Percentiles rank a stretch among this genome's conserved stretches.
phyloP scores from a whole-genome alignment of 92 coral and sea anemone genomes.

The Actinernus sp. region DNA sequence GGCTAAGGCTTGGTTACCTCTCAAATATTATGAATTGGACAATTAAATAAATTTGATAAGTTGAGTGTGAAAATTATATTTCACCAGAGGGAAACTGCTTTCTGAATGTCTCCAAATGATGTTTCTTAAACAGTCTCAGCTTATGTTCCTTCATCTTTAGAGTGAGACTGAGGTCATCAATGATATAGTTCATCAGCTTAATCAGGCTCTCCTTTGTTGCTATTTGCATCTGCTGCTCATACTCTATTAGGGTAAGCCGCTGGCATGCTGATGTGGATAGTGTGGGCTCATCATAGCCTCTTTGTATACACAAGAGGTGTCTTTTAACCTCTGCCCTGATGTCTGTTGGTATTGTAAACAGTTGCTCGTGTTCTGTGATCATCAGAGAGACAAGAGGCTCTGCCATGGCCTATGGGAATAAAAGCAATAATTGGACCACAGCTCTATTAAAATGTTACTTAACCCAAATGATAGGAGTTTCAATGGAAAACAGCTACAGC shows the following conservation, averaged over 20 bases:
- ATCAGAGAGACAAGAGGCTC: constrained; percentile 55
- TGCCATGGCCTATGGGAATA: not conserved
- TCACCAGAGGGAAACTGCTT: constrained; percentile 84
- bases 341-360: constrained; percentile 63
- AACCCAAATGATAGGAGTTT: too few relatives aligned
- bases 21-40: too few relatives aligned
- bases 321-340: constrained; percentile 54
- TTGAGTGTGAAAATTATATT: constrained; percentile 20
- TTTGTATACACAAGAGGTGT: constrained; percentile 34
- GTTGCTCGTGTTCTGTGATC: constrained; percentile 62
- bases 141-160: constrained; percentile 75
- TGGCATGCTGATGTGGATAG: constrained; percentile 54
- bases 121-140: constrained; percentile 71
- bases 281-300: constrained; percentile 65
- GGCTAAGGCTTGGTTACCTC: too few relatives aligned
- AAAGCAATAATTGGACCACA: too few relatives aligned
- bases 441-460: too few relatives aligned
- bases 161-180: constrained; percentile 77
- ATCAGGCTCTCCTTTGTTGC: constrained; percentile 58
- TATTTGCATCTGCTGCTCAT: constrained; percentile 53
- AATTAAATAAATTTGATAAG: too few relatives aligned
- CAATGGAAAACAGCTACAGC: too few relatives aligned
- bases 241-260: constrained; percentile 63
- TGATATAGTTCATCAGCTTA: constrained; percentile 63
- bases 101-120: constrained; percentile 76